Percentiles rank a stretch among this genome's conserved stretches.
These are phyloP conservation scores for Lepidostoma basale DNA, from an alignment of 1,140 invertebrate species.

Conservation along the genomic window DNA sequence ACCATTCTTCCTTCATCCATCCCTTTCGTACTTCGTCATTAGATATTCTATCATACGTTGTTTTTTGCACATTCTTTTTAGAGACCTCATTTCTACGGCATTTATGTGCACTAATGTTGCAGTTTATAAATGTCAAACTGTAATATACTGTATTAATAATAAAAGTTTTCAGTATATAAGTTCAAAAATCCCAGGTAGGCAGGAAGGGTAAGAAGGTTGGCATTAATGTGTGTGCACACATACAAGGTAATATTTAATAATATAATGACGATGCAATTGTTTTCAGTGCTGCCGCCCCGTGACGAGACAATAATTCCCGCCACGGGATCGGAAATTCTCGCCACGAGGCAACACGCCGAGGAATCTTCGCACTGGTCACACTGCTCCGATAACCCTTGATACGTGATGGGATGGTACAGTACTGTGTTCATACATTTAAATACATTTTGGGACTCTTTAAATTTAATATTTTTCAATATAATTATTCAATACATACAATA, in stretches of 20 bases:
- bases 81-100: not conserved
- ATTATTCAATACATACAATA: no score
- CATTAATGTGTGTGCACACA: no score
- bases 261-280: not conserved
- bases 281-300: not conserved
- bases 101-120: not conserved
- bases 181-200: no score
- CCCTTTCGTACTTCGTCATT: no score
- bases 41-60: no score
- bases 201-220: no score
- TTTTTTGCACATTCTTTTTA: not conserved
- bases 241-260: not conserved
- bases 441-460: not conserved
- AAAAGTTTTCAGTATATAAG: not conserved
- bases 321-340: slow-evolving; percentile 11
- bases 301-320: not conserved
- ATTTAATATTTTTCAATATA: no score
- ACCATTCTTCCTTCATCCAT: no score
- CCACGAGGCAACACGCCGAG: slow-evolving; percentile 36
- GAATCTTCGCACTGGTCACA: slow-evolving; percentile 24
- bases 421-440: slow-evolving; percentile 2
- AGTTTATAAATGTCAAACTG: not conserved
- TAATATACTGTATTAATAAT: not conserved
- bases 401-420: slow-evolving; percentile 26
- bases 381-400: slow-evolving; percentile 23